These are phyloP conservation scores for Macrobrachium nipponense DNA, from an alignment of 1,140 invertebrate species.

Conservation along the genomic window DNA sequence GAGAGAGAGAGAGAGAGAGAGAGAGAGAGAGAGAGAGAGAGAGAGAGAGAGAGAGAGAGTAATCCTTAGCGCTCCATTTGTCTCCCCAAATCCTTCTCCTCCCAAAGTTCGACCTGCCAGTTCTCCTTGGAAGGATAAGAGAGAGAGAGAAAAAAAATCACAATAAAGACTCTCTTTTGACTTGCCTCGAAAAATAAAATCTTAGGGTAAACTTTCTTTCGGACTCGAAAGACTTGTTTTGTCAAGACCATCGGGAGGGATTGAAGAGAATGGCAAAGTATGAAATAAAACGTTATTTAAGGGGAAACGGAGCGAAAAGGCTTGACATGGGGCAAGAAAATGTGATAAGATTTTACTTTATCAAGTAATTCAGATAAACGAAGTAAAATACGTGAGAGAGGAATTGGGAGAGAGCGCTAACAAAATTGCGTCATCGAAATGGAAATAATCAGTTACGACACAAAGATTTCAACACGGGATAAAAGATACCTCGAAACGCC, in stretches of 20 bases:
- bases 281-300: neutral
- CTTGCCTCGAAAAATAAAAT: too few species aligned
- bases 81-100: too few species aligned
- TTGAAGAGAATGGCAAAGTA: neutral
- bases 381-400: neutral
- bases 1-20: slow-evolving; percentile 33
- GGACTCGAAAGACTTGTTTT: too few species aligned
- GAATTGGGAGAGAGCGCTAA: neutral
- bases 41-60: slow-evolving; percentile 8
- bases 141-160: neutral
- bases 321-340: neutral
- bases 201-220: too few species aligned
- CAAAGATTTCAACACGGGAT: too few species aligned
- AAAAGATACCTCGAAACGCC: too few species aligned
- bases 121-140: neutral
- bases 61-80: neutral
- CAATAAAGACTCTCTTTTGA: too few species aligned
- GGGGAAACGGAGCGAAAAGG: neutral
- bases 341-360: neutral
- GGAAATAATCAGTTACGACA: too few species aligned
- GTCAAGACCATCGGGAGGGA: neutral
- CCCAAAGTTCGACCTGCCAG: too few species aligned
- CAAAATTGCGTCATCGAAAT: too few species aligned
- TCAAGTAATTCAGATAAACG: neutral
- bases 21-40: slow-evolving; percentile 31